Evolutionary conservation across 2,113 vertebrate genomes (phyloP).

Genomic region (Macrotus californicus): DNA sequence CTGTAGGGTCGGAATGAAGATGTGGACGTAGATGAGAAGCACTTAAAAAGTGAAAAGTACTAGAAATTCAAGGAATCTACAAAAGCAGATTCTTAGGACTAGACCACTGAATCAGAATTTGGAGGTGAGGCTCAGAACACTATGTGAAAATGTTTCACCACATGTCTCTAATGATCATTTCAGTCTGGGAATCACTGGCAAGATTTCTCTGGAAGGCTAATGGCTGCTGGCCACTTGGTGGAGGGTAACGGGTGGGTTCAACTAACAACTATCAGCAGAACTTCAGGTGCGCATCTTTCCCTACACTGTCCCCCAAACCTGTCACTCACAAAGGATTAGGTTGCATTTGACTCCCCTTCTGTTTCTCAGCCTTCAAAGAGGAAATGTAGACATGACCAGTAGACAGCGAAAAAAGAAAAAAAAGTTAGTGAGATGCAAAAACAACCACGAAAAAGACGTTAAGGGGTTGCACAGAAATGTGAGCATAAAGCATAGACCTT

Average conservation of each 20-base stretch:
- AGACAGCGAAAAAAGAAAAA: not conserved
- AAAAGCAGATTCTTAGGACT: not conserved
- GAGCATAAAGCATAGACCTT: not conserved
- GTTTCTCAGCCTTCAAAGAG: not conserved
- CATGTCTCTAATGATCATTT: not conserved
- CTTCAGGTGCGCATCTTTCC: not conserved
- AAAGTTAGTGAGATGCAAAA: not conserved
- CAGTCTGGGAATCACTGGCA: not conserved
- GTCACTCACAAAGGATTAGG: not conserved
- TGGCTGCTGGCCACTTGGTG: not conserved
- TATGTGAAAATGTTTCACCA: not conserved
- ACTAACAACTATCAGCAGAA: not conserved
- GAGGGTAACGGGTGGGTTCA: rapidly evolving
- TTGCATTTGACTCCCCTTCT: not conserved
- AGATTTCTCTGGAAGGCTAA: not conserved
- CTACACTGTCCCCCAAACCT: not conserved
- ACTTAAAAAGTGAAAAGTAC: not conserved
- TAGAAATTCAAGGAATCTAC: too few species aligned
- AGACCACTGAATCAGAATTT: not conserved
- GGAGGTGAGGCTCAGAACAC: not conserved
- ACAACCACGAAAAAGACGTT: not conserved
- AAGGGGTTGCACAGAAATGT: not conserved
- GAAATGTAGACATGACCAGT: not conserved
- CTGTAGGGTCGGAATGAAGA: not conserved
- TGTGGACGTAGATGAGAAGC: not conserved